Base-by-base conservation (phyloP, 2,888 invertebrate genomes). In the Diachrysia chrysitis region DNA sequence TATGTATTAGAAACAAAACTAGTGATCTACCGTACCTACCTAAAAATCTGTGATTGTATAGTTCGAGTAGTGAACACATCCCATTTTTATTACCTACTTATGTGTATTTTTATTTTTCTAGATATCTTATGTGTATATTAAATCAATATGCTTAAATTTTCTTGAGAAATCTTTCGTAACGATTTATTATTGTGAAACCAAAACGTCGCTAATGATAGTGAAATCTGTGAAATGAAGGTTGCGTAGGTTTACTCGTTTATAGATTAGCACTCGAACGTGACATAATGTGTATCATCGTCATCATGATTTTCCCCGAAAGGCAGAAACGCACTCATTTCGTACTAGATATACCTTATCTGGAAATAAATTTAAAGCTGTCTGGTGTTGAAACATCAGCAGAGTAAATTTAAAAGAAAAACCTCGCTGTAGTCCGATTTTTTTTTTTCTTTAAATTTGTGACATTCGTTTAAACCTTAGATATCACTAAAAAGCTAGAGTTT, bases 111-210 rank as follows among this genome's bases (percentile, higher is more conserved):
- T n/a, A n/a, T n/a, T n/a, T n/a, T n/a, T n/a, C n/a, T n/a, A n/a
- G n/a, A n/a, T n/a, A n/a, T n/a, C n/a, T n/a, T n/a, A n/a, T n/a
- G n/a, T n/a, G n/a, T n/a, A n/a, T n/a, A n/a, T 42, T 1, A n/a
- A 37, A 42, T 42, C 42, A n/a, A 42, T 61, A 62, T 21, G 65
- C 25, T 35, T n/a, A 17, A 58, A 54, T 70, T 61, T 63, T 74
- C 75, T 67, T 53, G 63, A 42, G 56, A 64, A 62, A 14, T 53
- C 23, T 66, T 59, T 53, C 72, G 63, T 48, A 69, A 66, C 23
- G 53, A 25, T 58, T 61, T 23, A 23, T 71, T 68, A 29, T 71
- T 73, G 58, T 73, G 71, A 76, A 71, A 79, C 51, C 60, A n/a
- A 68, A 65, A 73, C 29, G 42, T 48, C 23, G 55, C 17, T 57